A percentile compares a stretch with the other conserved stretches of the same genome.
phyloP scores from a whole-genome alignment of 2,888 invertebrate genomes.

The Syritta pipiens region DNA sequence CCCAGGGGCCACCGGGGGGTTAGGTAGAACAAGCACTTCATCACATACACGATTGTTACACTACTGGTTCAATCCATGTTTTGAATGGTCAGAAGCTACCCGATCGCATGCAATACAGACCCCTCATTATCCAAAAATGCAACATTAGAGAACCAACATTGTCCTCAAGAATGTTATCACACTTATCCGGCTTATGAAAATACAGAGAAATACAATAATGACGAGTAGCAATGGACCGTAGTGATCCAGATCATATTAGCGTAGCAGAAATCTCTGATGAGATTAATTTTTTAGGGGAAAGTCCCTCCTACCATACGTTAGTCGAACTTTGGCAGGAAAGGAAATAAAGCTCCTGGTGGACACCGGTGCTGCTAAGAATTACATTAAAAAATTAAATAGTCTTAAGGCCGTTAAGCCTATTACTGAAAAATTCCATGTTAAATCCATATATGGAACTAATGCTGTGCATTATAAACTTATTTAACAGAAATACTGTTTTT shows the following conservation, averaged over 20 bases:
- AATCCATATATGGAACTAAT: constrained; percentile 7
- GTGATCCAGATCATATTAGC: neutral
- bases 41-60: neutral
- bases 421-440: neutral
- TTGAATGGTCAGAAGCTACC: neutral
- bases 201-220: neutral
- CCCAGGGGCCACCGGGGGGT: too few species aligned
- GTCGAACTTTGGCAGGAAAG: constrained; percentile 18
- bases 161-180: neutral
- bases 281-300: constrained; percentile 19
- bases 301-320: constrained; percentile 20
- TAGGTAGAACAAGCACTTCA: too few species aligned
- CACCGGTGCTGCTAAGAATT: constrained; percentile 46
- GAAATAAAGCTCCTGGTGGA: constrained; percentile 38
- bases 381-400: constrained; percentile 22
- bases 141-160: neutral
- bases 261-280: neutral
- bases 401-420: constrained; percentile 36
- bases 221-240: neutral
- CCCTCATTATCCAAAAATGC: neutral
- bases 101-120: too few species aligned
- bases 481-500: constrained; percentile 42
- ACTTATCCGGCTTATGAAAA: neutral
- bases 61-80: too few species aligned
- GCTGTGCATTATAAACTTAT: constrained; percentile 26